These are phyloP conservation scores for Galemys pyrenaicus DNA, from an alignment of 2,113 vertebrate species.

Conservation along the genomic window DNA sequence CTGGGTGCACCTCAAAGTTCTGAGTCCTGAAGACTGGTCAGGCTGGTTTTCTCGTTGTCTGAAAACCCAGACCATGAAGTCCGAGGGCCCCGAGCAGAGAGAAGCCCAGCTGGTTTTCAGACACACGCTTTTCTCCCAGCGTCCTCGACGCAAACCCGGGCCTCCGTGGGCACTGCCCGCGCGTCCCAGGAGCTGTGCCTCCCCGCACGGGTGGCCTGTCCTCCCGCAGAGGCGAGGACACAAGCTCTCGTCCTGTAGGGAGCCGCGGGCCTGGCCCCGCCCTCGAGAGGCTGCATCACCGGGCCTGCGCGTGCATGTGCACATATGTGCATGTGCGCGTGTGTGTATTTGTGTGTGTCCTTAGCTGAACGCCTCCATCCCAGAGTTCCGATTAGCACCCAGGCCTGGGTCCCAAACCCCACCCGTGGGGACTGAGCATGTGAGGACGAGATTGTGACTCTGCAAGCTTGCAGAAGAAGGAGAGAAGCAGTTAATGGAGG, in stretches of 20 bases:
- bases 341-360: no score
- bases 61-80: not conserved
- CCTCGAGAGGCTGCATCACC: fast-evolving
- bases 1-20: not conserved
- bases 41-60: not conserved
- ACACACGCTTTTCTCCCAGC: not conserved
- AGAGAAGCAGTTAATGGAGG: not conserved
- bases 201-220: fast-evolving
- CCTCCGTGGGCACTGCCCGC: no score
- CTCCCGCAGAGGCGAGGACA: not conserved
- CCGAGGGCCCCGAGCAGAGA: no score
- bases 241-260: no score
- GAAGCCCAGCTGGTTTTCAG: not conserved
- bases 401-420: not conserved
- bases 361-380: not conserved
- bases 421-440: not conserved
- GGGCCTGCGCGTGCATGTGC: not conserved
- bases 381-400: no score
- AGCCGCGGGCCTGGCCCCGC: no score
- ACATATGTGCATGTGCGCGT: no score
- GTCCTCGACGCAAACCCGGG: not conserved
- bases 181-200: not conserved
- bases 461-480: not conserved
- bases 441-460: not conserved
- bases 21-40: not conserved